These are phyloP conservation scores for Atopsyche davidsoni DNA, from an alignment of 1,140 invertebrate species.

Conservation along the genomic window DNA sequence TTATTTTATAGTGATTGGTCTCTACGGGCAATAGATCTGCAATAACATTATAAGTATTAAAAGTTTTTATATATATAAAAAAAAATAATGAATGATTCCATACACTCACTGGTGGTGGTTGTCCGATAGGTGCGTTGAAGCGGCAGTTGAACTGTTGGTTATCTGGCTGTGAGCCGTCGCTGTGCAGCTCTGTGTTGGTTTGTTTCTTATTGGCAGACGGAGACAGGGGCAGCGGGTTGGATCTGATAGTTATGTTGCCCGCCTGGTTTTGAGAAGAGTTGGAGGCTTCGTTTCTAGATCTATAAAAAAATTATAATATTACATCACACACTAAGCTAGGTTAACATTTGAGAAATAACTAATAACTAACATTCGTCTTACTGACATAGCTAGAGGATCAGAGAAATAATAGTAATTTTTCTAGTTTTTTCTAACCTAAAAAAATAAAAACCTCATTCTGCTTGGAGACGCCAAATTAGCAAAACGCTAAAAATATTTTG, in stretches of 20 bases:
- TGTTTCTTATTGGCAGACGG: constrained; percentile 27
- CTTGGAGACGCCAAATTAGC: too few relatives aligned
- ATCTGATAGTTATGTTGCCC: constrained; percentile 24
- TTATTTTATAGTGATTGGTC: too few relatives aligned
- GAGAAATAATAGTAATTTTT: not conserved
- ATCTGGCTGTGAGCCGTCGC: constrained; percentile 10
- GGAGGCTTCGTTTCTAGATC: constrained; percentile 12
- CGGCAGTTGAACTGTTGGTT: constrained; percentile 30
- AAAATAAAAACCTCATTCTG: too few relatives aligned
- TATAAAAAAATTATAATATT: constrained; percentile 10
- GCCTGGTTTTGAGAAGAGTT: constrained; percentile 8
- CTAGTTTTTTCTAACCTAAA: too few relatives aligned
- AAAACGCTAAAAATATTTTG: too few relatives aligned
- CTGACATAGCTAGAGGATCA: too few relatives aligned
- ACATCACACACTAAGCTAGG: too few relatives aligned
- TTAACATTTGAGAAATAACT: too few relatives aligned
- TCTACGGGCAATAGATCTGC: too few relatives aligned
- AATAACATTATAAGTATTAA: too few relatives aligned
- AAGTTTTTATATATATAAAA: too few relatives aligned
- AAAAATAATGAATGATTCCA: not conserved
- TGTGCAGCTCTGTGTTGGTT: not conserved
- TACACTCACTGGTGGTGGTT: constrained; percentile 24
- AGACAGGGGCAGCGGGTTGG: constrained; percentile 26
- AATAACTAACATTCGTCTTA: too few relatives aligned
- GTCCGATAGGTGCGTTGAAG: constrained; percentile 20